Evolutionary conservation across 1,140 invertebrate genomes (phyloP), one percentile per base, ranked within the genome.

Genomic region (Megalopta genalis): DNA sequence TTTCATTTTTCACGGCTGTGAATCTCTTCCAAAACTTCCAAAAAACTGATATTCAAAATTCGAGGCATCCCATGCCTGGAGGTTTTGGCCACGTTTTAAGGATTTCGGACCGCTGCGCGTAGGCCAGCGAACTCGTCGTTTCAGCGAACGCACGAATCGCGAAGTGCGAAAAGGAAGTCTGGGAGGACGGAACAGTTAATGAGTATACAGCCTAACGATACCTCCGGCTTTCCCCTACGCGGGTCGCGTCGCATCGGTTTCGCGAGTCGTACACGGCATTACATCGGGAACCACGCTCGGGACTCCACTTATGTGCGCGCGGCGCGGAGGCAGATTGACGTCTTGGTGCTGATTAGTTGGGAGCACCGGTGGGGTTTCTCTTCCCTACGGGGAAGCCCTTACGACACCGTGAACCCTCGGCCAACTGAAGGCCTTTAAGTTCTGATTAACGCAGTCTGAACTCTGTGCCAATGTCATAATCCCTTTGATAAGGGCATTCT

Each of bases 261-360:
- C 54, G 16, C n/a, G 46, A 59, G 42, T 72, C 32, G 63, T 42
- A 16, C 18, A 49, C 25, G 59, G 21, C 27, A 10, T 59, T 39
- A 46, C 16, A 5, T 21, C 14, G 39, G 69, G 39, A 77, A 81
- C 52, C 49, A 52, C 52, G 52, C 60, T 66, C 49, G 21, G 27
- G 16, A 59, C 52, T 52, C 62, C 25, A 68, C 1, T 46, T 67
- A 54, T 57, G 46, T 25, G 42, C 23, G 63, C 49, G 49, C 32
- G 32, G 32, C 1, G 67, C 21, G 39, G 67, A 76, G 57, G 57
- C 74, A 73, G 70, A 78, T 85, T 78, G 81, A 63, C 79, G 68
- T 85, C 84, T 88, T 86, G 82, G 85, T 83, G 88, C 84, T 90
- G 89, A 90, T 91, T 91, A 90, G 89, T 88, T 82, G 87, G 70